These are phyloP conservation scores for Sebastes vulpes DNA, from an alignment of 2,797 vertebrate species.

Conservation along the genomic window DNA sequence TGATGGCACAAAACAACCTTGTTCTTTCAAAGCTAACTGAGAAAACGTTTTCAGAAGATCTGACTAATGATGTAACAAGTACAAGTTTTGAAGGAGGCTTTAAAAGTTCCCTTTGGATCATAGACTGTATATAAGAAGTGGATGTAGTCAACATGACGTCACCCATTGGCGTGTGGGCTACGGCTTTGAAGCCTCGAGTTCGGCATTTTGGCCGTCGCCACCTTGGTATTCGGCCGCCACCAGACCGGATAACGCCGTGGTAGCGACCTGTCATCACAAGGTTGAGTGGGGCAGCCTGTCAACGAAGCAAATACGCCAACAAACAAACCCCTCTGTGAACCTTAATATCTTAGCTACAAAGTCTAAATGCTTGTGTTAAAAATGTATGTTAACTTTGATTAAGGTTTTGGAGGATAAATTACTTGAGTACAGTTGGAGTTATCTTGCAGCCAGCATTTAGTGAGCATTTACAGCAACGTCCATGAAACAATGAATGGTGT, in stretches of 20 bases:
- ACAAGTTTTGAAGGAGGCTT: neutral
- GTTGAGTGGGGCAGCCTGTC: neutral
- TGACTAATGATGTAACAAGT: neutral
- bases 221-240: too few relatives aligned
- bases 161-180: too few relatives aligned
- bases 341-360: neutral
- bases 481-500: neutral
- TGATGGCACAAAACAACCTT: neutral
- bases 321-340: slow-evolving; percentile 8
- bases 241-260: too few relatives aligned
- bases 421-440: neutral
- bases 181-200: too few relatives aligned
- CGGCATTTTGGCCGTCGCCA: too few relatives aligned
- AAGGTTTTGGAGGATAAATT: neutral
- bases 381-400: neutral
- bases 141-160: too few relatives aligned
- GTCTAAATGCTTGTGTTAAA: neutral
- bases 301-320: neutral
- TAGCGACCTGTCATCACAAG: too few relatives aligned
- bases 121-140: too few relatives aligned
- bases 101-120: neutral
- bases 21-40: neutral
- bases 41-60: neutral
- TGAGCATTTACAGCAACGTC: neutral
- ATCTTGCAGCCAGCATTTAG: neutral